Conservation (phyloP, 2,113 vertebrate species). For the Psilopsiagon aurifrons region DNA sequence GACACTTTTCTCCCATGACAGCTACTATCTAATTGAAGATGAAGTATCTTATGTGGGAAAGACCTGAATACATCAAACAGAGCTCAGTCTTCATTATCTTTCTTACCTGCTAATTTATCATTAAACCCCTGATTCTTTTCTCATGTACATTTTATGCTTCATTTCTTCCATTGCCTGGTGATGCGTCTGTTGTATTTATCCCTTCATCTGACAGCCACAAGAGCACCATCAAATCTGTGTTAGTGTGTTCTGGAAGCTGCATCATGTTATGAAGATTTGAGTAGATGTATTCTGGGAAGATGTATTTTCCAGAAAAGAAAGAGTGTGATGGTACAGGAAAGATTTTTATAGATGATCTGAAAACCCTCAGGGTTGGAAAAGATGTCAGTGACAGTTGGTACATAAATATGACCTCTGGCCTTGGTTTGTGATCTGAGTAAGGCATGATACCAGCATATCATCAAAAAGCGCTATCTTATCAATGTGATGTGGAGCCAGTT, state of each 20-base stretch:
- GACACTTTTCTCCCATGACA: not conserved
- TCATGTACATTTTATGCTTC: not conserved
- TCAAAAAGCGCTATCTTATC: not conserved
- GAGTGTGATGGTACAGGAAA: not conserved
- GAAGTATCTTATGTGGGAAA: not conserved
- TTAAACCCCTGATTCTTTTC: not conserved
- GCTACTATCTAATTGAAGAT: not conserved
- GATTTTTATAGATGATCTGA: not conserved
- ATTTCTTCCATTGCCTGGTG: not conserved
- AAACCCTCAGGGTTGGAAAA: not conserved
- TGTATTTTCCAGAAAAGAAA: not conserved
- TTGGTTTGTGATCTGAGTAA: not conserved
- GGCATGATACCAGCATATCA: not conserved
- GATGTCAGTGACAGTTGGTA: not conserved
- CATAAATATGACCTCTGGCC: not conserved
- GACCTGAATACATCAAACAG: not conserved
- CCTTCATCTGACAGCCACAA: not conserved
- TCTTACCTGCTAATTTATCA: conserved; percentile 11
- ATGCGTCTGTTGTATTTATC: not conserved
- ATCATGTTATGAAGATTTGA: not conserved
- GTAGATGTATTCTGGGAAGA: not conserved
- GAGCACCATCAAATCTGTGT: not conserved
- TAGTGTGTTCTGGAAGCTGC: not conserved
- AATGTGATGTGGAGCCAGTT: not conserved
- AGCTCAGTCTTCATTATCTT: not conserved